Conservation (phyloP, 2,797 vertebrate genomes). For the Acanthiza pusilla region DNA sequence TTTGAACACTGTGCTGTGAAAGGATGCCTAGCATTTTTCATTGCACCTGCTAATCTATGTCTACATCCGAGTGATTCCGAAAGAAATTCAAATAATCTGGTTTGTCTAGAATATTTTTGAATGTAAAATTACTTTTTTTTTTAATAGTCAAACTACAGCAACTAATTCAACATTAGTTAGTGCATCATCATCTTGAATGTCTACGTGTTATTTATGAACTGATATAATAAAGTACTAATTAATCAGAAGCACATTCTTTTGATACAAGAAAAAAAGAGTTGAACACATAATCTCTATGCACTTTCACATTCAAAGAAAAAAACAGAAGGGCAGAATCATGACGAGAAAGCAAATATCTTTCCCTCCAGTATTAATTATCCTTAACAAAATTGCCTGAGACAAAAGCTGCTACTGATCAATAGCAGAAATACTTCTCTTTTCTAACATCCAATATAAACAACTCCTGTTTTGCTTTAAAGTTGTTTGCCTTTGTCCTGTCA, state of each 20-base stretch:
- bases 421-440: neutral
- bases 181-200: neutral
- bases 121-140: neutral
- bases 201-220: neutral
- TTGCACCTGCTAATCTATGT: neutral
- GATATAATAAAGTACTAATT: neutral
- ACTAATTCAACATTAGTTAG: neutral
- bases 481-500: neutral
- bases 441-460: neutral
- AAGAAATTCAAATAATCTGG: neutral
- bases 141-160: neutral
- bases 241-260: neutral
- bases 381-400: neutral
- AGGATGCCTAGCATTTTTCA: neutral
- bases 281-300: neutral
- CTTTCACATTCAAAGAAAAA: neutral
- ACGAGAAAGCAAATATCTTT: neutral
- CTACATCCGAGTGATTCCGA: neutral
- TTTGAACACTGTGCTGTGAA: neutral
- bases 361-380: neutral
- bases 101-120: neutral
- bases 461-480: neutral
- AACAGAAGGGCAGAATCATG: neutral
- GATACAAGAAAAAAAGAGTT: neutral
- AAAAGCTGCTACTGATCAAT: neutral